Conservation (phyloP, 2,113 vertebrate genomes). For the Lynx canadensis region DNA sequence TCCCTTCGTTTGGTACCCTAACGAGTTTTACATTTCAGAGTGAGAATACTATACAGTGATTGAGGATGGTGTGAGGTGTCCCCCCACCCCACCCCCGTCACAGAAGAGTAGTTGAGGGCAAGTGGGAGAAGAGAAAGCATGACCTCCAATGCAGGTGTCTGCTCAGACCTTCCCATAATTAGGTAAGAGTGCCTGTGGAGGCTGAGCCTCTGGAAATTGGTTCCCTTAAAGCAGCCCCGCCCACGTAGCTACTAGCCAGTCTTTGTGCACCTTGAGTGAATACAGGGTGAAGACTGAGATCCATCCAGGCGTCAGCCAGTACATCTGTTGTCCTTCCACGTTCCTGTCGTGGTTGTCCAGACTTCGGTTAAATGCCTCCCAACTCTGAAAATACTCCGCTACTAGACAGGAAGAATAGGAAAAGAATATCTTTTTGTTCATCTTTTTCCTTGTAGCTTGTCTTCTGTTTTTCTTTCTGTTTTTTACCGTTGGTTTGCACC, state of each 20-base stretch:
- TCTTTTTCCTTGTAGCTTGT: not conserved
- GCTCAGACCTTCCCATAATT: not conserved
- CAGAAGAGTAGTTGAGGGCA: not conserved
- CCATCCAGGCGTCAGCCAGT: no score
- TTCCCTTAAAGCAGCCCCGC: not conserved
- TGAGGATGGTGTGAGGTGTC: not conserved
- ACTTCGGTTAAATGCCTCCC: not conserved
- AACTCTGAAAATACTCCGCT: not conserved
- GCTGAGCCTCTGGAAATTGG: fast-evolving
- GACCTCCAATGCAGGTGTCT: not conserved
- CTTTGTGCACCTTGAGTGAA: not conserved
- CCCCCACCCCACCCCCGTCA: fast-evolving
- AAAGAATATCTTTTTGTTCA: not conserved
- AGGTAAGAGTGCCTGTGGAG: fast-evolving
- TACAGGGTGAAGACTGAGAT: fast-evolving
- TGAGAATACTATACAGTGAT: not conserved
- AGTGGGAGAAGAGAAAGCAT: not conserved
- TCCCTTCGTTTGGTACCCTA: not conserved
- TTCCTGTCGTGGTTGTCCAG: not conserved
- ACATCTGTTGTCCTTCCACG: not conserved
- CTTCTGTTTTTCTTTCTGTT: not conserved
- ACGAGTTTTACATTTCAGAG: not conserved
- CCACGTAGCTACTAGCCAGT: not conserved
- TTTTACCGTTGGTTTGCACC: not conserved
- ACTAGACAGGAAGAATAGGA: not conserved